phyloP scores from a whole-genome alignment of 2,888 invertebrate species.

The Microchrysa polita region DNA sequence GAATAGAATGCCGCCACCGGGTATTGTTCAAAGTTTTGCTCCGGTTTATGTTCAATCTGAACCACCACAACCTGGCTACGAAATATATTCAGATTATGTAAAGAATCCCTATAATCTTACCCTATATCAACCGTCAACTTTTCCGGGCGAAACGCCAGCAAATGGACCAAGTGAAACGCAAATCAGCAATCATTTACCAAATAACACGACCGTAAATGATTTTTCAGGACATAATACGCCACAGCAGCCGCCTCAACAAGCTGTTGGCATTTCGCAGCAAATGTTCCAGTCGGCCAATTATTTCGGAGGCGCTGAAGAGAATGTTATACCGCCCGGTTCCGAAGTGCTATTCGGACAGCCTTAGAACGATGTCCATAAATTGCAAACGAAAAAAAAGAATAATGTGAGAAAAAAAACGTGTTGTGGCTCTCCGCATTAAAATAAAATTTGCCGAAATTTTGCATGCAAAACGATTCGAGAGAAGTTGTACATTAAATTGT shows the following conservation, averaged over 20 bases:
- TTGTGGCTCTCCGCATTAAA: background rate
- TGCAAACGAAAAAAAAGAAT: background rate
- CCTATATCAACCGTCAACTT: constrained; percentile 57
- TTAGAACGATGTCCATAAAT: constrained; percentile 51
- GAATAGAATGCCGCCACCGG: constrained; percentile 57
- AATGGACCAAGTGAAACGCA: background rate
- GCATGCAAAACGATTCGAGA: constrained; percentile 17
- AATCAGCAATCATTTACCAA: background rate
- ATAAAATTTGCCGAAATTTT: constrained; percentile 3
- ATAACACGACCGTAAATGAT: constrained; percentile 22
- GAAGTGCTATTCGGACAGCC: constrained; percentile 70
- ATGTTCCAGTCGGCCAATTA: constrained; percentile 74
- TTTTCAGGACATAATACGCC: constrained; percentile 48
- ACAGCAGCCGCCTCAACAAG: constrained; percentile 44
- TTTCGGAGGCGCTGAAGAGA: constrained; percentile 68
- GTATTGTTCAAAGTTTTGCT: constrained; percentile 62
- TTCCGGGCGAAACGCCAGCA: background rate
- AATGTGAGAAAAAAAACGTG: no score
- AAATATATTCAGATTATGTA: constrained; percentile 63
- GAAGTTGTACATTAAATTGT: no score
- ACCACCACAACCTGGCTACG: constrained; percentile 53
- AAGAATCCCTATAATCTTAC: constrained; percentile 64
- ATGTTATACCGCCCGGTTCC: constrained; percentile 69
- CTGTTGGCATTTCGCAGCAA: constrained; percentile 61
- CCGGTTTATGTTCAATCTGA: constrained; percentile 56